Evolutionary conservation across 2,113 vertebrate species (phyloP).

Genomic region (Dinomys branickii): DNA sequence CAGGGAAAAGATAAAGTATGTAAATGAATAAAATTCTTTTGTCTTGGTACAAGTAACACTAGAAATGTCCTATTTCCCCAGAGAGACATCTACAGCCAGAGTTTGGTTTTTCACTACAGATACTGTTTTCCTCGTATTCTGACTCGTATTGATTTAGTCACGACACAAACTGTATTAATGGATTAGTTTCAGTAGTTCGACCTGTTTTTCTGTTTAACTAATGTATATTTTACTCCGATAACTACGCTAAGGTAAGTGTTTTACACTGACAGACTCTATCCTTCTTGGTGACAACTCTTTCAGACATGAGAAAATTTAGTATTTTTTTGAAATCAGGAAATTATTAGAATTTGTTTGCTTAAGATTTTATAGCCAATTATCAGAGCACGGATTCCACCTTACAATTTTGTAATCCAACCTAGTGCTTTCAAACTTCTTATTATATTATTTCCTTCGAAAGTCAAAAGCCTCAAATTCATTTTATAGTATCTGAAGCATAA

Average conservation of each 20-base stretch:
- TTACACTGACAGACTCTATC: background rate
- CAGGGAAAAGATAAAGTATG: background rate
- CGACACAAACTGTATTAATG: background rate
- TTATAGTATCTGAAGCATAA: background rate
- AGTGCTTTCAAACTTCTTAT: background rate
- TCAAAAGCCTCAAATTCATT: background rate
- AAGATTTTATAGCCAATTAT: background rate
- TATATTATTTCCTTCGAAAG: background rate
- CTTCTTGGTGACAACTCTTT: background rate
- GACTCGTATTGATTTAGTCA: background rate
- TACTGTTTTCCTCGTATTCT: constrained; percentile 22
- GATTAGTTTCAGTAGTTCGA: background rate
- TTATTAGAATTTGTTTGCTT: background rate
- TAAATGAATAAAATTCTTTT: background rate
- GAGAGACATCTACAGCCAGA: background rate
- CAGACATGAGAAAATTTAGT: background rate
- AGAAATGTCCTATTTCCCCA: background rate
- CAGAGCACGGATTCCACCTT: background rate
- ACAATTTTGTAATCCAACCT: background rate
- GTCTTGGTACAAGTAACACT: background rate
- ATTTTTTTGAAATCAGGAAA: constrained; percentile 28
- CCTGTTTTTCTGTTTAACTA: background rate
- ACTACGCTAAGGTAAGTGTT: background rate
- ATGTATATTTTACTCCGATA: background rate
- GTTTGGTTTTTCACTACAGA: background rate